These are phyloP conservation scores for Chamaea fasciata DNA, from an alignment of 2,113 vertebrate genomes.

Conservation along the genomic window DNA sequence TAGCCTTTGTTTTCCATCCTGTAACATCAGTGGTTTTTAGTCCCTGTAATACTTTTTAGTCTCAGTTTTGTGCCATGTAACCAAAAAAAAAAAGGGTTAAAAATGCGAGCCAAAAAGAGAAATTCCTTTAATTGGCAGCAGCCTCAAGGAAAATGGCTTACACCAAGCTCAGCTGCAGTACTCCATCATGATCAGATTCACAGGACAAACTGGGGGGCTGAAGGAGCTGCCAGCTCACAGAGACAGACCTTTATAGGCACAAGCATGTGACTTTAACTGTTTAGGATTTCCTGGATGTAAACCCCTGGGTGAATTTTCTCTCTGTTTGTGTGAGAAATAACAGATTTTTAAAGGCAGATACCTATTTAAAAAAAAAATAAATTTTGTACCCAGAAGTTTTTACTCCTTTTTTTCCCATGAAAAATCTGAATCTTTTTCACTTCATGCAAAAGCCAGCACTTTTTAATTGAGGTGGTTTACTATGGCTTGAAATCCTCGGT, in stretches of 20 bases:
- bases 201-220: not conserved
- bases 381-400: not conserved
- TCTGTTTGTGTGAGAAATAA: not conserved
- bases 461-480: not conserved
- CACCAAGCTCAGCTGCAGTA: not conserved
- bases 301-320: not conserved
- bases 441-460: not conserved
- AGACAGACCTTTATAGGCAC: not conserved
- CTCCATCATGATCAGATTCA: not conserved
- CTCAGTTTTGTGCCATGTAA: not conserved
- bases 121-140: not conserved
- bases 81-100: not conserved
- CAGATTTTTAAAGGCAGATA: not conserved
- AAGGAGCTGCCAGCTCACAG: not conserved
- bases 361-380: not conserved
- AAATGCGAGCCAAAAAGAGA: not conserved
- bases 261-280: not conserved
- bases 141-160: not conserved
- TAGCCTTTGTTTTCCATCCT: not conserved
- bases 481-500: not conserved
- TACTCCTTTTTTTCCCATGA: not conserved
- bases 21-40: not conserved
- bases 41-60: not conserved
- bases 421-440: not conserved
- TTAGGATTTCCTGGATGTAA: not conserved